These are phyloP conservation scores for Cisticola juncidis DNA, from an alignment of 2,113 vertebrate species.

Conservation along the genomic window DNA sequence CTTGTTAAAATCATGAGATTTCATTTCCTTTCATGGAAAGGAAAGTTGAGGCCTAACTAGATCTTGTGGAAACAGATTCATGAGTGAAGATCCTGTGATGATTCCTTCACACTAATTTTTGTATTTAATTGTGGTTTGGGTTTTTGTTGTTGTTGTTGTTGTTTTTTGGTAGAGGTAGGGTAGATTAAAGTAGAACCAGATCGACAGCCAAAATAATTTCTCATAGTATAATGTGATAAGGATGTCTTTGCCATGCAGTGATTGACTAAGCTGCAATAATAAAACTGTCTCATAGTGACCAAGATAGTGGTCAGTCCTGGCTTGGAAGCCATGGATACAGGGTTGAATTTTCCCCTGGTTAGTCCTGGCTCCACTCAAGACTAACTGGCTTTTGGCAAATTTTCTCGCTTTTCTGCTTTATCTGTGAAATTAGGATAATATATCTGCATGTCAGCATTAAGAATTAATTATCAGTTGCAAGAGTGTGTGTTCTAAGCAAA, in stretches of 20 bases:
- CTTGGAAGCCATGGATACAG: not conserved
- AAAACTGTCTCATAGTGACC: not conserved
- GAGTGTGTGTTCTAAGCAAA: conserved; percentile 7
- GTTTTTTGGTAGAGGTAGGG: not conserved
- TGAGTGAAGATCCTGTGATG: not conserved
- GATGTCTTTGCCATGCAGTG: not conserved
- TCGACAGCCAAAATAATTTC: not conserved
- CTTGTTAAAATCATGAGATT: not conserved
- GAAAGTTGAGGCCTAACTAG: not conserved
- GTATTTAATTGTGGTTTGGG: not conserved
- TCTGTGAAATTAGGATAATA: conserved; percentile 11
- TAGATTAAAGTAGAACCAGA: not conserved
- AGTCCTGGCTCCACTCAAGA: not conserved
- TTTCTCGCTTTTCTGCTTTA: not conserved
- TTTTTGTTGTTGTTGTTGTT: not conserved
- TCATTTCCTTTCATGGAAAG: not conserved
- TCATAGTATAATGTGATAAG: not conserved
- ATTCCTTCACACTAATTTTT: not conserved
- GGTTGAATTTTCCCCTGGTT: not conserved
- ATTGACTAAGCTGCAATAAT: not conserved
- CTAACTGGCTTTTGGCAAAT: not conserved
- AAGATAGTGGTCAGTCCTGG: not conserved
- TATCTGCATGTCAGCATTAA: not conserved
- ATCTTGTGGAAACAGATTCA: not conserved
- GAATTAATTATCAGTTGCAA: conserved; percentile 25